Base-by-base conservation (phyloP, 2,113 vertebrate genomes). In the Gasterosteus nipponicus region DNA sequence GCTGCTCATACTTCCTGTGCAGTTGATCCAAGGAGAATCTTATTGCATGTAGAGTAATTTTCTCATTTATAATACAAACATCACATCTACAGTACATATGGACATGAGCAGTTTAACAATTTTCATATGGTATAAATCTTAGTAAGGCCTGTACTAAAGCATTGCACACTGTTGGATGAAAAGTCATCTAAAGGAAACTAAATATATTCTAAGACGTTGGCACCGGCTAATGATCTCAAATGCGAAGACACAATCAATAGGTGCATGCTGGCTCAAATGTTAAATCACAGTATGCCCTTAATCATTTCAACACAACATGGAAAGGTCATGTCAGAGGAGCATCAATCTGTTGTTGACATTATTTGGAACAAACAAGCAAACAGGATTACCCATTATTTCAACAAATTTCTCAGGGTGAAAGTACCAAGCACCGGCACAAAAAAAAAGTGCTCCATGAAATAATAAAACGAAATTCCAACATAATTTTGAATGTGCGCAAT, bases 201-300 rank as follows among this genome's bases (percentile, higher is more conserved):
- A 85, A 79, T 76, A 53, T 58, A 76, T 79, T 87, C 29, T 15
- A 64, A 71, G 59, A 57, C 56, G 60, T 56, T 49, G 62, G 26
- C 75, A 33, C 47, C 14, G 42, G 47, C 72, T 91, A 87, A 89
- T 73, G 80, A 85, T 81, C 90, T 76, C 74, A 83, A 72, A 82
- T 71, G 69, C 86, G 75, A 87, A 86, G 73, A 85, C 81, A 80
- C 60, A 65, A 89, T 93, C 93, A 72, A 91, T 93, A 90, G 57
- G 42, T 73, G 66, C 89, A 84, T 86, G 89, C 87, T 86, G 87
- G 68, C 87, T 78, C 84, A 92, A 92, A 94, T 92, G 91, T 89
- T 92, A 94, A 93, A 90, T 90, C 92, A 89, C 90, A 92, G 90
- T 88, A 83, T 86, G 84, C 46, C 81, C 81, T 88, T 91, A 92